These are phyloP conservation scores for Paramormyrops hopkinsi DNA, from an alignment of 2,797 vertebrate species.

Conservation along the genomic window DNA sequence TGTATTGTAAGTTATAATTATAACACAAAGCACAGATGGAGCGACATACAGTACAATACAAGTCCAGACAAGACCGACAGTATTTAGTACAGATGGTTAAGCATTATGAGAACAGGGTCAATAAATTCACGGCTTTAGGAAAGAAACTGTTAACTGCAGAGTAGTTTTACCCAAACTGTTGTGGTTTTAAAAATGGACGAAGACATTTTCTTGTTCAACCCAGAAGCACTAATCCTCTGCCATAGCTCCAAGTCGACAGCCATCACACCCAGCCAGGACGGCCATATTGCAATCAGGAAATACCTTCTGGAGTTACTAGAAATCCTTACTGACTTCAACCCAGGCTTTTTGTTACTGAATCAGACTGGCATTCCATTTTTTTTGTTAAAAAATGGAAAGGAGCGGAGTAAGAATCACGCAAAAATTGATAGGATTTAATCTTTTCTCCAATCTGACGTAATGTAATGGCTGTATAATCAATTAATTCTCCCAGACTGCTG, in stretches of 20 bases:
- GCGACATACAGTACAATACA: neutral
- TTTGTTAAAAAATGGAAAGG: neutral
- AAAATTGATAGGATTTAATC: neutral
- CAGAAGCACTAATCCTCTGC: neutral
- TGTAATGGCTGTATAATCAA: neutral
- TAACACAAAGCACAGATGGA: neutral
- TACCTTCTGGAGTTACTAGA: neutral
- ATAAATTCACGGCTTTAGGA: neutral
- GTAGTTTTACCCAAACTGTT: neutral
- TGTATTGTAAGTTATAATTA: neutral
- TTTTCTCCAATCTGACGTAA: neutral
- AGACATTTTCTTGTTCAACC: neutral
- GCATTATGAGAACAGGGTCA: neutral
- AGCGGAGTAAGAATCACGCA: neutral
- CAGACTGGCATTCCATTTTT: neutral
- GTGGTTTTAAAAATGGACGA: neutral
- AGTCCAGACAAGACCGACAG: neutral
- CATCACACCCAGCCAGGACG: neutral
- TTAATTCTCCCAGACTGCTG: neutral
- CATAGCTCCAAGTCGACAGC: neutral
- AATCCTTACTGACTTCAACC: neutral
- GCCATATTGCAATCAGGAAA: neutral
- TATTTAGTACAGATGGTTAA: neutral
- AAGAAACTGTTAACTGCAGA: neutral
- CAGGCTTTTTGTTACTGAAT: neutral